Conservation (phyloP, 2,888 invertebrate species). For the Invenusta paracnida region DNA sequence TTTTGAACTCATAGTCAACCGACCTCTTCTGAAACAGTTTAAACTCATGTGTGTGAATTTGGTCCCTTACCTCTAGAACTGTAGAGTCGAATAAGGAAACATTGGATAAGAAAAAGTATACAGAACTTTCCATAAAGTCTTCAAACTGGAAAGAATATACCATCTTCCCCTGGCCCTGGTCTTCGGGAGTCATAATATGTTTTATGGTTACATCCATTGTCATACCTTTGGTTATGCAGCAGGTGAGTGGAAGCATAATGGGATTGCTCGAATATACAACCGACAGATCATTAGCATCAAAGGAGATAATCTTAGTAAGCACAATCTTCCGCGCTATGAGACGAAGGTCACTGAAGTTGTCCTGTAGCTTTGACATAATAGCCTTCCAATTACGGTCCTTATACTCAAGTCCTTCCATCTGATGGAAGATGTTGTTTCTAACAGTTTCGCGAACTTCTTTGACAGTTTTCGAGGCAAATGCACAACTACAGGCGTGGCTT, state of each 20-base stretch:
- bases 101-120: not conserved
- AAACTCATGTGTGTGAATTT: not conserved
- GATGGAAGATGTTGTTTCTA: not conserved
- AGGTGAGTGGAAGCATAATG: not conserved
- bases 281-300: not conserved
- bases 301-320: not conserved
- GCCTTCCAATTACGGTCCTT: not conserved
- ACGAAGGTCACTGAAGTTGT: not conserved
- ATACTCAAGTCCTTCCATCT: not conserved
- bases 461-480: not conserved
- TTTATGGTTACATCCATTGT: not conserved
- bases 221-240: not conserved
- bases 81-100: not conserved
- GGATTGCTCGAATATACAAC: not conserved
- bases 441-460: not conserved
- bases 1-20: not conserved
- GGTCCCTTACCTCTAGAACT: not conserved
- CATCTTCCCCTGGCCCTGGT: not conserved
- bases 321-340: not conserved
- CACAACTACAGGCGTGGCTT: not conserved
- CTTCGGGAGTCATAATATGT: not conserved
- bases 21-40: not conserved
- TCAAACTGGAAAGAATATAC: not conserved
- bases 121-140: not conserved
- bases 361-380: not conserved